phyloP scores from a whole-genome alignment of 2,797 vertebrate species.

The Scyliorhinus canicula region DNA sequence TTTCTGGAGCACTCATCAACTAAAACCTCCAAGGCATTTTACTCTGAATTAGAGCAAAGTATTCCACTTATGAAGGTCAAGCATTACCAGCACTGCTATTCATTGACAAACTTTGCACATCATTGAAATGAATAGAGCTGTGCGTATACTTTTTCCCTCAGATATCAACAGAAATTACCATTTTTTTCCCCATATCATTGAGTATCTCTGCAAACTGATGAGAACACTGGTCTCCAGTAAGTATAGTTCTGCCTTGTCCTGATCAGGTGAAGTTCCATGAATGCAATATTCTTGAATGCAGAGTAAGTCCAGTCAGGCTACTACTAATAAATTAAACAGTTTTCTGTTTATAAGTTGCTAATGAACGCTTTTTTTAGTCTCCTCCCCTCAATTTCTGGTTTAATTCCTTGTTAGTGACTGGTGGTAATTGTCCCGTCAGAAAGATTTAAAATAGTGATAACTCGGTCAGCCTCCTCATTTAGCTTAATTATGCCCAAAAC shows the following conservation, averaged over 20 bases:
- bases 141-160: neutral
- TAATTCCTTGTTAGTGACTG: neutral
- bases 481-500: neutral
- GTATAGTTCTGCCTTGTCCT: neutral
- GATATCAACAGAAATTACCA: neutral
- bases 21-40: neutral
- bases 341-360: neutral
- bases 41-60: neutral
- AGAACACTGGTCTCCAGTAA: neutral
- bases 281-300: neutral
- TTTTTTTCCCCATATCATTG: neutral
- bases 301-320: neutral
- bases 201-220: neutral
- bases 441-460: conserved; percentile 13
- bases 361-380: neutral
- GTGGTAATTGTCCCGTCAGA: neutral
- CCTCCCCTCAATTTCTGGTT: neutral
- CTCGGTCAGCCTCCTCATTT: neutral
- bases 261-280: neutral
- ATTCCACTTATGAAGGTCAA: neutral
- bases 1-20: neutral
- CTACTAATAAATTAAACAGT: neutral
- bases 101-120: neutral
- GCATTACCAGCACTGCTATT: neutral
- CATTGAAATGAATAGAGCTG: neutral